These are phyloP conservation scores for Pogonomyrmex barbatus DNA, from an alignment of 1,140 invertebrate species.

Conservation along the genomic window DNA sequence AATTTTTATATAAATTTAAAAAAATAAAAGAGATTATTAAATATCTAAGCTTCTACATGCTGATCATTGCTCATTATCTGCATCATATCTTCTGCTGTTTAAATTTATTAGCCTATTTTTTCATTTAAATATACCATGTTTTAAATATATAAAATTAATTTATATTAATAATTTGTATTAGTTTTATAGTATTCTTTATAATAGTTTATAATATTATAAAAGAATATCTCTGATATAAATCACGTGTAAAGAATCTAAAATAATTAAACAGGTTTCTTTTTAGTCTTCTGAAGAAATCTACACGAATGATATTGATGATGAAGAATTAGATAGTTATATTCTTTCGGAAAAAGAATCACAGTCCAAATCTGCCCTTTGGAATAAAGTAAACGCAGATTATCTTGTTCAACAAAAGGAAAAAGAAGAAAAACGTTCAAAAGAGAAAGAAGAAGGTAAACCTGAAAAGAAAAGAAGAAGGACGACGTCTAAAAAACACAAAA, in stretches of 20 bases:
- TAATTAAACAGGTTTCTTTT: slow-evolving; percentile 28
- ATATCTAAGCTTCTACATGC: too few species aligned
- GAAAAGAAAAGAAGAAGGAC: slow-evolving; percentile 91
- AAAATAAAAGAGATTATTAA: too few species aligned
- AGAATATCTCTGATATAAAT: background rate
- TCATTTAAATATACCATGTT: too few species aligned
- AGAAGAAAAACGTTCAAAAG: slow-evolving; percentile 91
- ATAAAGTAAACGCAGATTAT: slow-evolving; percentile 93
- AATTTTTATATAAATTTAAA: too few species aligned
- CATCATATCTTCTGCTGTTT: background rate
- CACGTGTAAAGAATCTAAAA: background rate
- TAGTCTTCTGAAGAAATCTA: slow-evolving; percentile 89
- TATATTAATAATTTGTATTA: too few species aligned
- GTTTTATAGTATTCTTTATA: too few species aligned
- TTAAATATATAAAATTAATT: background rate
- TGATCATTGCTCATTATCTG: too few species aligned
- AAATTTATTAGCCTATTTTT: background rate
- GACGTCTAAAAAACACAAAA: slow-evolving; percentile 87
- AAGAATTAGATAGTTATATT: slow-evolving; percentile 95
- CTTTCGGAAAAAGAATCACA: slow-evolving; percentile 93
- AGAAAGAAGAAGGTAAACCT: slow-evolving; percentile 92
- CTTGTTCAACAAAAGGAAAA: slow-evolving; percentile 94
- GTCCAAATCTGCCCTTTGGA: slow-evolving; percentile 94
- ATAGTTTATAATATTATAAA: background rate
- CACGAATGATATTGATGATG: slow-evolving; percentile 93